Evolutionary conservation across 2,113 vertebrate species (phyloP), one percentile per base, ranked within the genome.

Genomic region (Sebastes schlegelii): DNA sequence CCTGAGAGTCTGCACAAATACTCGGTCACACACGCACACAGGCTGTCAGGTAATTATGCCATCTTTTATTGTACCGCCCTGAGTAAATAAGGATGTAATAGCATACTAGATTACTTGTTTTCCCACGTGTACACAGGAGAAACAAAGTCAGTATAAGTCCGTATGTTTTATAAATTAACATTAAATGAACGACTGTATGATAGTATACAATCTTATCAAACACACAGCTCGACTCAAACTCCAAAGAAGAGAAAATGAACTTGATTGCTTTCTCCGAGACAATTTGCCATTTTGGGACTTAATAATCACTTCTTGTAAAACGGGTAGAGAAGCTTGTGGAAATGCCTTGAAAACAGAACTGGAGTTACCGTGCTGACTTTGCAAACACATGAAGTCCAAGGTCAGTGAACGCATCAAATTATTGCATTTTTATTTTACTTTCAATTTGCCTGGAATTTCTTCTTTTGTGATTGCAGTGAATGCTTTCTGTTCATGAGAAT

Each of bases 11-110:
- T 77, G 17, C 16, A 16, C 63, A 71, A 85, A 87, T 21, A 57
- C 49, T 19, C 5, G 3, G 23, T 13, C 23, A n/a, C 52, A 57
- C 34, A 17, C 9, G 7, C 46, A 51, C 49, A 57, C 52, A 45
- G 26, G 23, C 46, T 60, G 57, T 10, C 23, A 17, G 8, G 5
- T 72, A 62, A 78, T 80, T n/a, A 79, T 17, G 16, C 8, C 52
- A 77, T 14, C 57, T 60, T 73, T 70, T 67, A 81, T 45, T 63
- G 81, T 78, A 68, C 90, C 88, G 80, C 91, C 91, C 62, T 92
- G 42, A 77, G 88, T 86, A 88, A 91, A 92, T 51, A 90, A 88
- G 92, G 92, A 93, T 91, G 74, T 86, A 71, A 57, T 10, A 65
- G 12, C 43, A 63, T 16, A 7, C 21, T 46, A 14, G 2, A 19